These are phyloP conservation scores for Pyrgilauda ruficollis DNA, from an alignment of 2,113 vertebrate species.

Conservation along the genomic window DNA sequence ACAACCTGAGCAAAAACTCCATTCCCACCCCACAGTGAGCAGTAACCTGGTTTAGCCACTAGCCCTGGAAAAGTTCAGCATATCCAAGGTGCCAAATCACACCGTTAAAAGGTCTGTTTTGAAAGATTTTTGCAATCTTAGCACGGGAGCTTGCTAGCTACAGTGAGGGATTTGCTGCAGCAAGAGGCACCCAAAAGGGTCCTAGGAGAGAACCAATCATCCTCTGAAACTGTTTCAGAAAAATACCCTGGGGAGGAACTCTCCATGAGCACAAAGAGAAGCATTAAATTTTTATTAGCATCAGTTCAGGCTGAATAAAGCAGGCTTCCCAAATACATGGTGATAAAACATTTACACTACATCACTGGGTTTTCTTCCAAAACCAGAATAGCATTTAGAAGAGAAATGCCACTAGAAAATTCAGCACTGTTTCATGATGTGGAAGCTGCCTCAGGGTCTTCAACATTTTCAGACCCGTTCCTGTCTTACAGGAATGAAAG, in stretches of 20 bases:
- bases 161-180: not conserved
- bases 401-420: not conserved
- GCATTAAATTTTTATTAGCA: slow-evolving; percentile 7
- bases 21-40: not conserved
- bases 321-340: not conserved
- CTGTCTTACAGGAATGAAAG: not conserved
- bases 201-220: not conserved
- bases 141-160: not conserved
- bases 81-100: not conserved
- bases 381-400: not conserved
- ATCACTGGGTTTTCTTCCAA: not conserved
- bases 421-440: not conserved
- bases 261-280: not conserved
- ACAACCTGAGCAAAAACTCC: not conserved
- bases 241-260: not conserved
- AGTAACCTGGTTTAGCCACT: not conserved
- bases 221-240: not conserved
- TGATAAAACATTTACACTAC: slow-evolving; percentile 22
- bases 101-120: not conserved
- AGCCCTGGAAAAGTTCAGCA: not conserved
- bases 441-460: not conserved
- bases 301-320: slow-evolving; percentile 20
- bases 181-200: not conserved
- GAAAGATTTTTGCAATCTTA: not conserved
- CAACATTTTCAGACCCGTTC: not conserved